Evolutionary conservation across 1,140 invertebrate species (phyloP), one percentile per base, ranked within the genome.

Genomic region (Yoshiicerus persimilis): DNA sequence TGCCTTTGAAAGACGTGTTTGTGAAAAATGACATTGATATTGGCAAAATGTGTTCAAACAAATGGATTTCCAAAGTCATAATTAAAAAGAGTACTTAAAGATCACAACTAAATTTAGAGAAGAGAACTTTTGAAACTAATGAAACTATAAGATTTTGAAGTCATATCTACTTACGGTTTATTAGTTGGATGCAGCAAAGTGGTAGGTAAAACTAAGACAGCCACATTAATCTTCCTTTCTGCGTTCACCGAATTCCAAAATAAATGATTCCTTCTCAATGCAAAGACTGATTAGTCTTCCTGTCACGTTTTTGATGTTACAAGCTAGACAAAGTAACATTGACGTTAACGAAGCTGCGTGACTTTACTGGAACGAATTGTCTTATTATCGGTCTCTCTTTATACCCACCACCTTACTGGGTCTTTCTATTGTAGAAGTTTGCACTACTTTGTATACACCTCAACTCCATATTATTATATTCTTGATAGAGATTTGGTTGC

Each of bases 331-430:
- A 80, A 80, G 75, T 80, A 80, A 80, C 66, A 32, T 3, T 80
- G 75, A 80, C 75, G 32, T 38, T 80, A 80, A 80, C 75, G 34
- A 80, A 80, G 34, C 75, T 80, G 75, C 75, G 75, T 80, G 75
- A 80, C 75, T 80, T 80, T 20, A 34, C 16, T 5, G 20, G n/a
- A 38, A 16, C 27, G 66, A 70, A 27, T 70, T 80, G 25, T 11
- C 64, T 70, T 70, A 27, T 70, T 70, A 25, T 70, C 64, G 23
- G 9, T 16, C 9, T 70, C 27, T 30, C 64, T 56, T 27, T 70
- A 70, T 70, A 1, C 64, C 23, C 64, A n/a, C 47, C 47, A n/a
- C 47, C 47, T 16, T 4, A n/a, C 47, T 2, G 41, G 41, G 41
- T 20, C 41, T 56, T 56, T 56, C n/a, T 4, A 56, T n/a, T n/a